phyloP scores from a whole-genome alignment of 2,113 vertebrate genomes.

The Neotoma lepida region DNA sequence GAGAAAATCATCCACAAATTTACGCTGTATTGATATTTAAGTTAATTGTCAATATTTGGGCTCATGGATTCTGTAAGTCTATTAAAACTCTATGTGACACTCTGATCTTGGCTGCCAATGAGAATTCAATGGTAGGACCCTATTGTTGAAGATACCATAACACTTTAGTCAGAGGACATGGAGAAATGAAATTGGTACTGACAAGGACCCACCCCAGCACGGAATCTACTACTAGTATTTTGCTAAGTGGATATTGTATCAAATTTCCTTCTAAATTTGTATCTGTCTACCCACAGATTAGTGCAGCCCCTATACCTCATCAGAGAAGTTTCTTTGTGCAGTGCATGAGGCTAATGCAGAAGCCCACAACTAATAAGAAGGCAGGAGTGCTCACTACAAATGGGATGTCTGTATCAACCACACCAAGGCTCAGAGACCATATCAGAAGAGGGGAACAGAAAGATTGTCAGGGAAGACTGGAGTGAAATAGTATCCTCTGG shows the following conservation, averaged over 20 bases:
- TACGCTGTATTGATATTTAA: constrained; percentile 39
- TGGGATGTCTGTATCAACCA: not conserved
- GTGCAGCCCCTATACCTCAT: not conserved
- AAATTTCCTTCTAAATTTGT: not conserved
- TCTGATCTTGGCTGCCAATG: not conserved
- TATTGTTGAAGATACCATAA: not conserved
- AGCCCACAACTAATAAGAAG: not conserved
- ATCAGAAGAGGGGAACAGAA: not conserved
- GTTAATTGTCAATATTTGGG: constrained; percentile 38
- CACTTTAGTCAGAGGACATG: not conserved
- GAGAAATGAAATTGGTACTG: not conserved
- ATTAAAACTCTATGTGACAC: not conserved
- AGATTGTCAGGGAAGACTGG: not conserved
- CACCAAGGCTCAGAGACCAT: not conserved
- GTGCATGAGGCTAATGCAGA: not conserved
- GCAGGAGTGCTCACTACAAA: not conserved
- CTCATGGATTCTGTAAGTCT: constrained; percentile 20
- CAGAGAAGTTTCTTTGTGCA: not conserved
- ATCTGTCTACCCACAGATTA: not conserved
- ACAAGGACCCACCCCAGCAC: not conserved
- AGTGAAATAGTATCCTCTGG: not conserved
- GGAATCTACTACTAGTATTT: not conserved
- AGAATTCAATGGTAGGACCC: not conserved
- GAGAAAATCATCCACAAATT: constrained; percentile 17
- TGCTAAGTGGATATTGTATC: not conserved